phyloP scores from a whole-genome alignment of 2,888 invertebrate species.

The Protophormia terraenovae region DNA sequence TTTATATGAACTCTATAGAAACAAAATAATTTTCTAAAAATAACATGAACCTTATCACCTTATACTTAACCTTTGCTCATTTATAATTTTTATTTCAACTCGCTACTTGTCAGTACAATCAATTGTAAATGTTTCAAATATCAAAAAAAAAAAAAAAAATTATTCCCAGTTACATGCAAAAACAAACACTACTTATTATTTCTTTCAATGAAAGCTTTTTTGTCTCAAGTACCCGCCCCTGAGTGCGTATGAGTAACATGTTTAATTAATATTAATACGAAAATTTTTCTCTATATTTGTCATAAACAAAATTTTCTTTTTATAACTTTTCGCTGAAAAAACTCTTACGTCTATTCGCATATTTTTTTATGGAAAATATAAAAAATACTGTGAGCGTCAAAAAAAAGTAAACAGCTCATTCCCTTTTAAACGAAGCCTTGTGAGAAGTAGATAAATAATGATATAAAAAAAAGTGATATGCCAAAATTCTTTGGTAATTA shows the following conservation, averaged over 20 bases:
- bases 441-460: too few species aligned
- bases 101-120: background rate
- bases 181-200: background rate
- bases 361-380: conserved; percentile 4
- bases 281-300: background rate
- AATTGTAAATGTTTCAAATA: background rate
- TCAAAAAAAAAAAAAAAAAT: too few species aligned
- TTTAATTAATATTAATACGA: conserved; percentile 44
- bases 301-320: background rate
- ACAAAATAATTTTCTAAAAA: too few species aligned
- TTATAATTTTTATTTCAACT: too few species aligned
- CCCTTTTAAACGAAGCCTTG: too few species aligned
- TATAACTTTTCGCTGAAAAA: background rate
- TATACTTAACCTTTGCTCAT: too few species aligned
- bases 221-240: conserved; percentile 15
- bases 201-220: background rate
- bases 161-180: background rate
- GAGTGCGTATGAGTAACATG: conserved; percentile 31
- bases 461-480: too few species aligned
- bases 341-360: conserved; percentile 20
- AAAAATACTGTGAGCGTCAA: too few species aligned
- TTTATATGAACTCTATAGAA: too few species aligned
- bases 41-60: too few species aligned
- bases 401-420: too few species aligned
- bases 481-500: too few species aligned